Evolutionary conservation across 53 echinoderm and acorn worm species (phyloP).

Genomic region (Zoroaster sp.): DNA sequence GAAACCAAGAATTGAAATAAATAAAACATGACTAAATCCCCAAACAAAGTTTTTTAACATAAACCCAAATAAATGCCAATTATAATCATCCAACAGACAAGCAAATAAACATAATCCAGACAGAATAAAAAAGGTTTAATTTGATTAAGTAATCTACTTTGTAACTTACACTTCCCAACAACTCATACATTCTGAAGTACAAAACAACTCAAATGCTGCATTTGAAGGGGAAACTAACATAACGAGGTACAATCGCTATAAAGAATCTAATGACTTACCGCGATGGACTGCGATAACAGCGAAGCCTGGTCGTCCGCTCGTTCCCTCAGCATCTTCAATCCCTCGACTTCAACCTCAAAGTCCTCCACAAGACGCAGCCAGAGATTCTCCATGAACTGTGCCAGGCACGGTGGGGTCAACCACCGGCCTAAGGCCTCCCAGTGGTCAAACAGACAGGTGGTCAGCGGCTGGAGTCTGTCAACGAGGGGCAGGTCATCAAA

Average conservation of each 20-base stretch:
- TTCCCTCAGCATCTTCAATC: slow-evolving; percentile 13
- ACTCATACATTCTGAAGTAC: neutral
- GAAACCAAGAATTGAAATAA: neutral
- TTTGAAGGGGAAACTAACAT: neutral
- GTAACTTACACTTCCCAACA: too few species aligned
- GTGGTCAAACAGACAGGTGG: slow-evolving; percentile 80
- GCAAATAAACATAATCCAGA: too few species aligned
- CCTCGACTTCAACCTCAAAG: slow-evolving; percentile 54
- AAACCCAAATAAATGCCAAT: too few species aligned
- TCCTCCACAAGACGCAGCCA: slow-evolving; percentile 76
- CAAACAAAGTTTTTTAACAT: too few species aligned
- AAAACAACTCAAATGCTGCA: neutral
- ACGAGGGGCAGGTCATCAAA: slow-evolving; percentile 65
- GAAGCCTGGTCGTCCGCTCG: slow-evolving; percentile 45
- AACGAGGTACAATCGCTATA: too few species aligned
- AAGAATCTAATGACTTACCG: slow-evolving; percentile 17
- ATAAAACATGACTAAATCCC: neutral
- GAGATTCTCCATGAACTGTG: slow-evolving; percentile 62
- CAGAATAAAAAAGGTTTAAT: too few species aligned
- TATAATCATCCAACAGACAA: too few species aligned
- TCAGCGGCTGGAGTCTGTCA: slow-evolving; percentile 74
- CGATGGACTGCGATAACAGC: slow-evolving; percentile 54
- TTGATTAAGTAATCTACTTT: too few species aligned
- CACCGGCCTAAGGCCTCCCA: slow-evolving; percentile 64
- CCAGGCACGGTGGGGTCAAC: slow-evolving; percentile 79